Percentiles rank a stretch among this genome's conserved stretches.
Conservation (phyloP, 1,140 invertebrate species). For the Odontomachus brunneus region DNA sequence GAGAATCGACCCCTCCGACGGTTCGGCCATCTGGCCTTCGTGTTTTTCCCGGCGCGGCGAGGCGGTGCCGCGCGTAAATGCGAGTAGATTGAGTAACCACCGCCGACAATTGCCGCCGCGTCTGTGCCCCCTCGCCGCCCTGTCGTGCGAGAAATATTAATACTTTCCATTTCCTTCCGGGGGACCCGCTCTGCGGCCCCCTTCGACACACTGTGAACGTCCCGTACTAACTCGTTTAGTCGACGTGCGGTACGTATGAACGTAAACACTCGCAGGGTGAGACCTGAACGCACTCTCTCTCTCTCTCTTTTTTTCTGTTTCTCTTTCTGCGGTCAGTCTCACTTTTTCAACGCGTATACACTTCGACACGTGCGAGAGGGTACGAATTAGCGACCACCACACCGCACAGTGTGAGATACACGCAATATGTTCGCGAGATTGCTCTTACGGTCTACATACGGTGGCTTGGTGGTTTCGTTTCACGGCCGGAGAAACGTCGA, state of each 20-base stretch:
- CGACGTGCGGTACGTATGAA: constrained; percentile 7
- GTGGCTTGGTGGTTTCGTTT: constrained; percentile 38
- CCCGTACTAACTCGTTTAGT: constrained; percentile 64
- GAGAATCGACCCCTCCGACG: not conserved
- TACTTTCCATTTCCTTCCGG: constrained; percentile 73
- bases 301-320: not conserved
- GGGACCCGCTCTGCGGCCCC: constrained; percentile 31
- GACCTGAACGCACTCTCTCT: not conserved
- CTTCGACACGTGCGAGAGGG: constrained; percentile 22
- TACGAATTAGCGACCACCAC: constrained; percentile 37
- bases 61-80: not conserved
- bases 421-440: constrained; percentile 39
- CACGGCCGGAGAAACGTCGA: constrained; percentile 50
- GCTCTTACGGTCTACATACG: constrained; percentile 58
- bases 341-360: constrained; percentile 1
- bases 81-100: constrained; percentile 46
- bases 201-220: constrained; percentile 28
- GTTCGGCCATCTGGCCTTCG: constrained; percentile 20
- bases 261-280: constrained; percentile 56
- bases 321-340: not conserved
- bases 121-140: not conserved
- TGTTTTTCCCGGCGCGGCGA: constrained; percentile 6
- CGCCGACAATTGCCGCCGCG: constrained; percentile 36
- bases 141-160: constrained; percentile 65
- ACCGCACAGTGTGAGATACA: constrained; percentile 4